phyloP scores from a whole-genome alignment of 2,113 vertebrate species.

The Hystrix cristata region DNA sequence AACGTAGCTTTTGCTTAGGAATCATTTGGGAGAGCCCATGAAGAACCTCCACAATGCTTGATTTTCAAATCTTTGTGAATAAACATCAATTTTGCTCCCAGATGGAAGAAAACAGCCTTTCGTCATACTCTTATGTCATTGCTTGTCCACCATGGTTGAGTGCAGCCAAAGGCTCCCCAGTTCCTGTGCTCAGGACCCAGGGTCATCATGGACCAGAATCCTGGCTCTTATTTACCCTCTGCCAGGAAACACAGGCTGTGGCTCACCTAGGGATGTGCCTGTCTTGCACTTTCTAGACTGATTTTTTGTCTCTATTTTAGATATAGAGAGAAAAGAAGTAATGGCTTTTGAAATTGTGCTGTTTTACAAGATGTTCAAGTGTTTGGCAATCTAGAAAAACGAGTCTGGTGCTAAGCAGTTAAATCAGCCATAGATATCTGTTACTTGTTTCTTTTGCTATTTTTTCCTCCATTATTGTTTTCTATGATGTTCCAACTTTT shows the following conservation, averaged over 20 bases:
- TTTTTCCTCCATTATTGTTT: neutral
- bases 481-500: neutral
- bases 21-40: neutral
- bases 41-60: neutral
- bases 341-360: neutral
- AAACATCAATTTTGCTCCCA: neutral
- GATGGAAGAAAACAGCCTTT: neutral
- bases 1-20: neutral
- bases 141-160: no score
- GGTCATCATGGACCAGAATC: neutral
- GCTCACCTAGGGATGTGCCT: neutral
- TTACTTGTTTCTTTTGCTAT: neutral
- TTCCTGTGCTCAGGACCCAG: neutral
- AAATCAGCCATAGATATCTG: neutral
- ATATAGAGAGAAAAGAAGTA: neutral
- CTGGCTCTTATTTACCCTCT: rapidly evolving
- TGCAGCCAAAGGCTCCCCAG: neutral
- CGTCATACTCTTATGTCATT: neutral
- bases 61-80: rapidly evolving
- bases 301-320: neutral
- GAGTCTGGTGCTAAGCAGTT: neutral
- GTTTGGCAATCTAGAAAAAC: neutral
- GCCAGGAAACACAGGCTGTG: neutral
- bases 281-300: neutral
- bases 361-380: neutral